phyloP scores from a whole-genome alignment of 2,113 vertebrate species.

The Thalassarche chlororhynchos region DNA sequence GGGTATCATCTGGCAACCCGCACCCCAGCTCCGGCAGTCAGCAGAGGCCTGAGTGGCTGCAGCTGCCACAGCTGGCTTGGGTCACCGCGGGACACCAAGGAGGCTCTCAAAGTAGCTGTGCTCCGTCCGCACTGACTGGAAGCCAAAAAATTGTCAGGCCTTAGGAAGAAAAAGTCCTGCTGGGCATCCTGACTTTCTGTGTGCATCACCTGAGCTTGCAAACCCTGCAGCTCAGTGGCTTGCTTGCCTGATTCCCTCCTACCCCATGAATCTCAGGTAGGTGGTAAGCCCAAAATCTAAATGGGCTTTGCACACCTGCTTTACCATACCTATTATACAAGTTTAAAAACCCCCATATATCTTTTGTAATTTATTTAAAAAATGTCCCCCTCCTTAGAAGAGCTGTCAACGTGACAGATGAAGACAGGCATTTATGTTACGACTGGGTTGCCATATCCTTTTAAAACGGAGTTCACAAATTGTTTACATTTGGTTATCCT shows the following conservation, averaged over 20 bases:
- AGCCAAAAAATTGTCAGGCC: neutral
- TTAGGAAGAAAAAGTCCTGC: neutral
- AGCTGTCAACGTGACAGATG: neutral
- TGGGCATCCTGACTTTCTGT: neutral
- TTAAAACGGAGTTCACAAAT: neutral
- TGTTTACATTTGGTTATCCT: neutral
- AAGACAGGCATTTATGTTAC: neutral
- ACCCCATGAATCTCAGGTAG: no score
- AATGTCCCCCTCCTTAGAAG: neutral
- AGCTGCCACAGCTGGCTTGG: neutral
- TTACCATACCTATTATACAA: neutral
- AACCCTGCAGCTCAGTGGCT: neutral
- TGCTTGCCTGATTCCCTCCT: neutral
- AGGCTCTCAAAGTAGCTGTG: neutral
- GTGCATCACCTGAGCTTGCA: neutral
- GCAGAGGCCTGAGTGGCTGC: neutral
- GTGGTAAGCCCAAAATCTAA: neutral
- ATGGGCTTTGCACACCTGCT: neutral
- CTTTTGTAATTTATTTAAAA: neutral
- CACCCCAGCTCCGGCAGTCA: neutral
- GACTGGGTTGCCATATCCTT: neutral
- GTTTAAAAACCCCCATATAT: fast-evolving
- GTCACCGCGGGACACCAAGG: neutral
- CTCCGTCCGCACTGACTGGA: neutral
- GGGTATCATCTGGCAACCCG: neutral